Percentiles rank a stretch among this genome's conserved stretches.
These are phyloP conservation scores for Trematocara macrostoma DNA, from an alignment of 2,113 vertebrate species.

Conservation along the genomic window DNA sequence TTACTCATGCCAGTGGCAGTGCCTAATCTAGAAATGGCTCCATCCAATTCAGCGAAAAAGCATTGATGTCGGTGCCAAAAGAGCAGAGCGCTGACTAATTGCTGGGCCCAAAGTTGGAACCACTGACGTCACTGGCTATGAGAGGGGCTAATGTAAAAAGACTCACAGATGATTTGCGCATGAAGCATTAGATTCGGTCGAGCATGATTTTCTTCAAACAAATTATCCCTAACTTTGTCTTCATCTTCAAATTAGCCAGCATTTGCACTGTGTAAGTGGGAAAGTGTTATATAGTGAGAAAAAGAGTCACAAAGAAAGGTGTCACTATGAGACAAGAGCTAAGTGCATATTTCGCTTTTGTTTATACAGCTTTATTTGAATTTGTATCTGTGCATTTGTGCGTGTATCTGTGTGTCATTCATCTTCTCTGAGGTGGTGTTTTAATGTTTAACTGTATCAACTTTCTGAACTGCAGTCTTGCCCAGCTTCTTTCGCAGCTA, in stretches of 20 bases:
- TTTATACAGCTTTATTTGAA: not conserved
- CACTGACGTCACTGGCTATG: not conserved
- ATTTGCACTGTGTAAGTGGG: not conserved
- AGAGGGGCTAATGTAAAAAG: not conserved
- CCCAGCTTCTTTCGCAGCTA: slow-evolving; percentile 31
- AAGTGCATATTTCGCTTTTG: not conserved
- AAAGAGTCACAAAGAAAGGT: not conserved
- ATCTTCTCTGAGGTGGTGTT: slow-evolving; percentile 57
- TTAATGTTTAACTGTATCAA: slow-evolving; percentile 60
- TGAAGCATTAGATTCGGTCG: not conserved
- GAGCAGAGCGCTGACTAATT: not conserved
- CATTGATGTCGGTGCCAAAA: not conserved
- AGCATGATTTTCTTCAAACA: not conserved
- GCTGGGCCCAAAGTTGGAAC: not conserved
- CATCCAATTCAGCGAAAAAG: not conserved
- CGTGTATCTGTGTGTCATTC: not conserved
- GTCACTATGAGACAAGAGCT: not conserved
- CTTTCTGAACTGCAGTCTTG: slow-evolving; percentile 53
- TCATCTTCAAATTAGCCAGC: not conserved
- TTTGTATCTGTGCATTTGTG: not conserved
- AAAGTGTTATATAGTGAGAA: not conserved
- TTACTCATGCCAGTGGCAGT: not conserved
- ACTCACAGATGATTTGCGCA: not conserved
- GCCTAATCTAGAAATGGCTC: not conserved
- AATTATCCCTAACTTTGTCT: not conserved